phyloP scores from a whole-genome alignment of 1,140 invertebrate genomes.

The Calephelis virginiensis region DNA sequence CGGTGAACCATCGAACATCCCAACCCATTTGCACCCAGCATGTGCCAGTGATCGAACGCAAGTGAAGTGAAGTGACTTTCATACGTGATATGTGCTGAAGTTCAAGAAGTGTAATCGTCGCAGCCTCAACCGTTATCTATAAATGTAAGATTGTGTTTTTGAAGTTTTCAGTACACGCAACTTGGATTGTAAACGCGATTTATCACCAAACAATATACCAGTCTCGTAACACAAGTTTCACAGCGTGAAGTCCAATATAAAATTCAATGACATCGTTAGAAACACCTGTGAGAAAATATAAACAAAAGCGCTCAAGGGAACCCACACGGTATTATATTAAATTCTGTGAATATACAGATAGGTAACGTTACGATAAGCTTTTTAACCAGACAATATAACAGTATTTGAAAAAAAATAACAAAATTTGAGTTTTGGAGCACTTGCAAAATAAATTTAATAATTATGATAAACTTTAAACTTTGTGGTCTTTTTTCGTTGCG shows the following conservation, averaged over 20 bases:
- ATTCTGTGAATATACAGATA: conserved; percentile 30
- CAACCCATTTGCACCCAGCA: conserved; percentile 40
- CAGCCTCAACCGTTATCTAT: conserved; percentile 68
- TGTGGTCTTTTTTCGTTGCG: too few species aligned
- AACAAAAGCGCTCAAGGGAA: conserved; percentile 54
- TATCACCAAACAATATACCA: conserved; percentile 5
- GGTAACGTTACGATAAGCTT: not conserved
- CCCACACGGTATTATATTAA: conserved; percentile 35
- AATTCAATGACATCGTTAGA: conserved; percentile 63
- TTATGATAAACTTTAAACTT: too few species aligned
- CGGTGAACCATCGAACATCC: conserved; percentile 49
- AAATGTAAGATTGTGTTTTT: conserved; percentile 67
- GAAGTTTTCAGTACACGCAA: conserved; percentile 5
- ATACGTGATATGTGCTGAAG: conserved; percentile 66
- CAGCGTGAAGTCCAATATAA: conserved; percentile 56
- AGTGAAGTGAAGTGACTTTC: conserved; percentile 66
- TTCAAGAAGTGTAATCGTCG: conserved; percentile 51
- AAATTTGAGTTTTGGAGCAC: too few species aligned
- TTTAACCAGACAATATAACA: not conserved
- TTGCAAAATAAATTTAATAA: too few species aligned
- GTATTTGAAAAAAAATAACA: too few species aligned
- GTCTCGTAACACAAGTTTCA: conserved; percentile 18
- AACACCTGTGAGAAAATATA: conserved; percentile 73
- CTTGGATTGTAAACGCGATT: conserved; percentile 1
- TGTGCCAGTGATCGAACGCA: conserved; percentile 62